These are phyloP conservation scores for Melolontha melolontha DNA, from an alignment of 2,888 invertebrate species.

Conservation along the genomic window DNA sequence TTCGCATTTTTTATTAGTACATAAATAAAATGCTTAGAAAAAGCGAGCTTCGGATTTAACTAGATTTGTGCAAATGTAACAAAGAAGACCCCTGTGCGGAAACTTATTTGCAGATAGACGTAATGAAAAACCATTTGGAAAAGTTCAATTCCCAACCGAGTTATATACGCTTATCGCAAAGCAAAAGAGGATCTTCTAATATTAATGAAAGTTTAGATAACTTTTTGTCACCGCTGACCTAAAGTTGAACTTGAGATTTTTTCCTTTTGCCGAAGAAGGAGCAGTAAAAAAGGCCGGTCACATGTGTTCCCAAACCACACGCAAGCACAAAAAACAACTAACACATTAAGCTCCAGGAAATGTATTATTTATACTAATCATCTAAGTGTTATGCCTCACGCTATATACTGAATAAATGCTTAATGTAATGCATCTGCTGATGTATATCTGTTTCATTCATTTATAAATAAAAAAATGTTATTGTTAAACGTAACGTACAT, in stretches of 20 bases:
- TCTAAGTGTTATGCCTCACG: conserved; percentile 18
- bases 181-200: conserved; percentile 39
- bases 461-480: too few relatives aligned
- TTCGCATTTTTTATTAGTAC: background rate
- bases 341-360: conserved; percentile 38
- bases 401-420: background rate
- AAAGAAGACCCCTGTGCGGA: conserved; percentile 13
- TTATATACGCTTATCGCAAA: conserved; percentile 33
- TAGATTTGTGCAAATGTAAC: conserved; percentile 32
- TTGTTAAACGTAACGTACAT: too few relatives aligned
- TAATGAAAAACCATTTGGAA: conserved; percentile 37
- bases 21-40: conserved; percentile 21
- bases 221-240: conserved; percentile 42
- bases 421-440: conserved; percentile 2
- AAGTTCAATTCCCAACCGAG: conserved; percentile 35
- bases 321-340: conserved; percentile 17
- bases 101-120: conserved; percentile 25
- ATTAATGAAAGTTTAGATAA: conserved; percentile 45
- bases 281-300: conserved; percentile 10
- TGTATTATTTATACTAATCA: conserved; percentile 38
- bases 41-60: conserved; percentile 28
- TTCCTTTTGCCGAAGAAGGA: conserved; percentile 10
- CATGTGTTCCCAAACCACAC: conserved; percentile 36
- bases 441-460: conserved; percentile 1
- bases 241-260: conserved; percentile 40